Base-by-base conservation (phyloP, 2,113 vertebrate species). In the Leptosomus discolor region DNA sequence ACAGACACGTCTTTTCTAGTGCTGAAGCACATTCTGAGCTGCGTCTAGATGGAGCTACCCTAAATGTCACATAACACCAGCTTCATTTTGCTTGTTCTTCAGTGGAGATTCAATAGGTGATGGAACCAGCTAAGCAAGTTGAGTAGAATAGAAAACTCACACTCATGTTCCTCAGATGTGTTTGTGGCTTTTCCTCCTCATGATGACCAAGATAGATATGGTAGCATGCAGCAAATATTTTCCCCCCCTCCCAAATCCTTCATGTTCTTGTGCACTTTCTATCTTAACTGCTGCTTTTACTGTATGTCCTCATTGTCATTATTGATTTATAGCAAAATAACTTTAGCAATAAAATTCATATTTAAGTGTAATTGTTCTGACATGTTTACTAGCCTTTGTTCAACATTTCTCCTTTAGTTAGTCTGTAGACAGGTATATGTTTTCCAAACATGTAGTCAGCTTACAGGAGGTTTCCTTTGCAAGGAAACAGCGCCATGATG, bases 281-380 rank as follows among this genome's bases (percentile, higher is more conserved):
- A 32, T 81, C 78, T 70, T 91, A 64, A 45, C 41, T 95, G 34
- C 60, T 91, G 79, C 74, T 76, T 88, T 91, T 94, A 81, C 41
- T 92, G 6, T 30, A 32, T 67, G 65, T 87, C 34, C 30, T 75
- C 50, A 30, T 95, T 95, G 68, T 93, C 45, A 73, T 85, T 64
- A 36, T 92, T 94, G 76, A 91, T 97, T 98, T 96, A 90, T 85
- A 92, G 67, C 85, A 91, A 97, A 94, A 93, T 75, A 73, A 70
- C 32, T 63, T 85, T 95, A 89, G 39, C 64, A 96, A 98, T 97
- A 97, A 98, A 98, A 95, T 90, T 67, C 37, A 70, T 89, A 68
- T 95, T 96, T 96, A 95, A 94, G 60, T 69, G 57, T 83, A 90
- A 83, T 54, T 61, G 9, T 36, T 78, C 67, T 71, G 51, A 88